Base-by-base conservation (phyloP, 2,797 vertebrate species). In the Harpagifer antarcticus region DNA sequence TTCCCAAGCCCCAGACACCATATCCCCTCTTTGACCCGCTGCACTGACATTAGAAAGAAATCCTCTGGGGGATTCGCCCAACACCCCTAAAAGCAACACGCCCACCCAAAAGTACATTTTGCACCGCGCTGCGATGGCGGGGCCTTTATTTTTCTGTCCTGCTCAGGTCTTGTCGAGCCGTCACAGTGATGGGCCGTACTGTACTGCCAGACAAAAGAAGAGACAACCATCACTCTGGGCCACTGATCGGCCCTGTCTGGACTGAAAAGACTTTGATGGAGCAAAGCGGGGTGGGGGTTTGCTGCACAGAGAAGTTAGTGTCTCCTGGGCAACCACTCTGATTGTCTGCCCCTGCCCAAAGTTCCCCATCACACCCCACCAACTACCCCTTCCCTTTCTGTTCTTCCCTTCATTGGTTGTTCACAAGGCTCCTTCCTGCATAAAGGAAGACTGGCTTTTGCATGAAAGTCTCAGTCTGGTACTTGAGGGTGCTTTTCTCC, bases 171-270 rank as follows among this genome's bases (percentile, higher is more conserved):
- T 79, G 90, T 91, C 86, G 85, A 89, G 91, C 88, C 87, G 86
- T 93, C 90, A 92, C 91, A 88, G 91, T 88, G 92, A 93, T 78
- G 86, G 92, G 93, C 83, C 84, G 73, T 94, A 95, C 95, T 94
- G 93, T 95, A 95, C 87, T 23, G 57, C 81, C 82, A 75, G 86
- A 93, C 94, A 96, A 95, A 95, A 78, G 94, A 91, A 73, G 81
- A 95, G 94, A 95, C 94, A 92, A 92, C 92, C 95, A 95, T 95
- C 94, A 94, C 93, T 95, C 94, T 93, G 83, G 91, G 91, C 88
- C 88, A 78, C 88, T 88, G 91, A 91, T 92, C 89, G 90, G 81
- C 91, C 89, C 93, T 93, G 95, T 94, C 92, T 92, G 89, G 90
- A 71, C 81, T 94, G 90, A 95, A 95, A 95, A 90, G 93, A 91